Percentiles rank a stretch among this genome's conserved stretches.
Conservation (phyloP, 2,888 invertebrate species). For the Leptinotarsa haldemani region DNA sequence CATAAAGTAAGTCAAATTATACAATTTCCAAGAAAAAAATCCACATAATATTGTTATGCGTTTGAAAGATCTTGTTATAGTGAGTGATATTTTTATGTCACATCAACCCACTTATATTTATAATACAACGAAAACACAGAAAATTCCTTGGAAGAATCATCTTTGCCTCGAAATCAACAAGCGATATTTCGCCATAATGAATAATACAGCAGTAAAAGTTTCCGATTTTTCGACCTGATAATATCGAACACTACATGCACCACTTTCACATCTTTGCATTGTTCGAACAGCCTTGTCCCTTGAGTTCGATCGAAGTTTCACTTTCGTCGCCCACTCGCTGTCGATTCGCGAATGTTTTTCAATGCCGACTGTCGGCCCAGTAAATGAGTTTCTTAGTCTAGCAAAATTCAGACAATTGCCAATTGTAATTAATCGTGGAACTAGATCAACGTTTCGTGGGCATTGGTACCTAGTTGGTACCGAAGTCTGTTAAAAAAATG, state of each 20-base stretch:
- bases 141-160: neutral
- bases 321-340: slow-evolving; percentile 29
- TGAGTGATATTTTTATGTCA: no score
- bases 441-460: no score
- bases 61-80: no score
- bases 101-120: no score
- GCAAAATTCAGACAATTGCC: no score
- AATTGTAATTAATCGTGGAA: no score
- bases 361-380: slow-evolving; percentile 15
- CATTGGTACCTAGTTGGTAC: no score
- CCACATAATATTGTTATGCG: no score
- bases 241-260: slow-evolving; percentile 16
- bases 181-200: neutral
- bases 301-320: slow-evolving; percentile 25
- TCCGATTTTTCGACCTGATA: slow-evolving; percentile 21
- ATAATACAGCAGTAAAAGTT: slow-evolving; percentile 23
- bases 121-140: no score
- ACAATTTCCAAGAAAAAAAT: no score
- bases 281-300: slow-evolving; percentile 27
- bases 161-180: neutral
- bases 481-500: no score
- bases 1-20: no score
- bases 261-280: slow-evolving; percentile 25
- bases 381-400: neutral
- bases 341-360: slow-evolving; percentile 28